Conservation (phyloP, 2,797 vertebrate genomes). For the Ctenopoma multispine region DNA sequence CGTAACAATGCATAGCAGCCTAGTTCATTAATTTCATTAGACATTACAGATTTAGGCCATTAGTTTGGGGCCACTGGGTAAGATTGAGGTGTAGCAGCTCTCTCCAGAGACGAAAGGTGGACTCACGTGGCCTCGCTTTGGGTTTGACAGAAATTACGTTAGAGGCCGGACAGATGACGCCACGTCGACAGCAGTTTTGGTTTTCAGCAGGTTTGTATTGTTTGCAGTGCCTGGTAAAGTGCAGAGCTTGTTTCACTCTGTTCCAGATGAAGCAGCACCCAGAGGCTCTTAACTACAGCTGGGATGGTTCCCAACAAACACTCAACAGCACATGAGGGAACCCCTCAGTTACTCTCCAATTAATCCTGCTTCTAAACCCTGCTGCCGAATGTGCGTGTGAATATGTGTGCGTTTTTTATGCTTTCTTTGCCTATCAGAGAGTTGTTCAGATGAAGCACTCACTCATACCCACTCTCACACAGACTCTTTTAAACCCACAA, state of each 20-base stretch:
- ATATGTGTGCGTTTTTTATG: constrained; percentile 26
- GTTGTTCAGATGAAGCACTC: constrained; percentile 62
- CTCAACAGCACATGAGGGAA: constrained; percentile 75
- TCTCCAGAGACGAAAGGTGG: neutral
- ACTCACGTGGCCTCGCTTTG: constrained; percentile 1
- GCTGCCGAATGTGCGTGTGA: constrained; percentile 26
- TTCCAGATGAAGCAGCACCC: constrained; percentile 67
- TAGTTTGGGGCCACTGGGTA: constrained; percentile 22
- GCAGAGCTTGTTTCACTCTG: constrained; percentile 45
- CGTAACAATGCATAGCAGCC: constrained; percentile 28
- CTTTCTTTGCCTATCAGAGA: constrained; percentile 60
- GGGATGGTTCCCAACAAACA: constrained; percentile 73
- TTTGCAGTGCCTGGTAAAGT: constrained; percentile 43
- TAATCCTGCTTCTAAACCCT: constrained; percentile 71
- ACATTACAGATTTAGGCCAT: constrained; percentile 20
- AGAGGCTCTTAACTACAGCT: constrained; percentile 75
- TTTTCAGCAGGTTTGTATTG: constrained; percentile 33
- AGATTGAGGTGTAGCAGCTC: constrained; percentile 19
- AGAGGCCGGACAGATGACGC: constrained; percentile 8
- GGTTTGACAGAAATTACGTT: constrained; percentile 14
- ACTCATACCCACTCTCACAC: constrained; percentile 47
- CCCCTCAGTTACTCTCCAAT: constrained; percentile 70
- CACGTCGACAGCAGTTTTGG: neutral
- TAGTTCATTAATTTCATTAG: constrained; percentile 50
- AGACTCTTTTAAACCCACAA: constrained; percentile 60